Conservation (phyloP, 2,797 vertebrate genomes). For the Catamblyrhynchus diadema region DNA sequence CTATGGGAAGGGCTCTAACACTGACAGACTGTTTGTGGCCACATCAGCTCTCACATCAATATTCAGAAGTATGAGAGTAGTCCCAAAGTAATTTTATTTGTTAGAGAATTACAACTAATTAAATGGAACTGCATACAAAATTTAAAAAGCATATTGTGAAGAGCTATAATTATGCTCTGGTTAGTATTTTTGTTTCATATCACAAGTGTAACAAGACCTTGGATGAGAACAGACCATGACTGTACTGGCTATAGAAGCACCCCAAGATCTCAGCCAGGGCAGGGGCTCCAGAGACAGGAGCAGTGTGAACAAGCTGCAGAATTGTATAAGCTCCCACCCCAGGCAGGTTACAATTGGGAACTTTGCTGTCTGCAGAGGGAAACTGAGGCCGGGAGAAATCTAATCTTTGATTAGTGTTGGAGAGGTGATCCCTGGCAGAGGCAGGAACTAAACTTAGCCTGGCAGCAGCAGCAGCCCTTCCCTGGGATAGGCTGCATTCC, state of each 20-base stretch:
- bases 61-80: background rate
- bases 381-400: constrained; percentile 45
- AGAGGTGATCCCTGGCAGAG: background rate
- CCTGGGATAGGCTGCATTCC: constrained; percentile 39
- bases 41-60: background rate
- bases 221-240: background rate
- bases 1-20: background rate
- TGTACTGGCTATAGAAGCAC: background rate
- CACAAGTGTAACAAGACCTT: background rate
- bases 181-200: background rate
- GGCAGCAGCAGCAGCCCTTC: background rate
- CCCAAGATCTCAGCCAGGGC: rapidly evolving
- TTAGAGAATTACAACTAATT: background rate
- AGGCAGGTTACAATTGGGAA: background rate
- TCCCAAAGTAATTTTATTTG: background rate
- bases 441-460: constrained; percentile 50
- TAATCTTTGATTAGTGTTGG: background rate
- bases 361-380: background rate
- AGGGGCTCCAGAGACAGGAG: background rate
- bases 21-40: background rate
- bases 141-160: background rate
- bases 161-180: background rate
- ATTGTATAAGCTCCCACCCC: background rate
- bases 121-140: background rate
- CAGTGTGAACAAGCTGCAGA: background rate